A percentile compares a stretch with the other conserved stretches of the same genome.
phyloP scores from a whole-genome alignment of 2,888 invertebrate species.

The Cenopis cana region DNA sequence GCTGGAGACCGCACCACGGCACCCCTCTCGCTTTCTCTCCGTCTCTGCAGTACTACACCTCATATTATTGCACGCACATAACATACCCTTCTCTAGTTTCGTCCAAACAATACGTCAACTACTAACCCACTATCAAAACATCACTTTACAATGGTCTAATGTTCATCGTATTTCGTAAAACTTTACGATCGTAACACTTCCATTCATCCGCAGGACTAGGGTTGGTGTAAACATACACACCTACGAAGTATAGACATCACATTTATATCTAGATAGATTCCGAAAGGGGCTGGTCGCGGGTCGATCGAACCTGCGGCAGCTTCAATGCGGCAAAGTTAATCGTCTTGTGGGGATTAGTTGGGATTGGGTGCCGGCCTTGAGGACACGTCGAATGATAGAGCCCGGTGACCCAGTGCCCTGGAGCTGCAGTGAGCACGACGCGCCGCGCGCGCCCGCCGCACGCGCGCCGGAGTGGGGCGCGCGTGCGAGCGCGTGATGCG shows the following conservation, averaged over 20 bases:
- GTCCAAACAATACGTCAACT: slow-evolving; percentile 6
- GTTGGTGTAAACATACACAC: slow-evolving; percentile 24
- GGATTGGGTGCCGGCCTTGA: slow-evolving; percentile 42
- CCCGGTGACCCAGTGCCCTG: slow-evolving; percentile 54
- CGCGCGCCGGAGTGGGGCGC: slow-evolving; percentile 52
- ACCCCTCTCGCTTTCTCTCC: slow-evolving; percentile 56
- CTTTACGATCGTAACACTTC: slow-evolving; percentile 13
- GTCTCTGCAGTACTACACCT: slow-evolving; percentile 46
- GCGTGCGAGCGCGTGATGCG: slow-evolving; percentile 56
- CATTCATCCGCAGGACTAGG: slow-evolving; percentile 38
- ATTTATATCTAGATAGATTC: slow-evolving; percentile 56
- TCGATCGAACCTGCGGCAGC: slow-evolving; percentile 73
- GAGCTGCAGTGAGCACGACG: slow-evolving; percentile 51
- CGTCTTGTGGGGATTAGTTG: slow-evolving; percentile 55
- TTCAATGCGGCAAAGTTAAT: slow-evolving; percentile 76
- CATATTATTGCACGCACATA: slow-evolving; percentile 41
- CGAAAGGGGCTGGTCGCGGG: slow-evolving; percentile 65
- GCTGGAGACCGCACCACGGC: slow-evolving; percentile 67
- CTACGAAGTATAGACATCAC: slow-evolving; percentile 31
- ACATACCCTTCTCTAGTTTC: slow-evolving; percentile 6
- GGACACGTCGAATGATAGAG: slow-evolving; percentile 41
- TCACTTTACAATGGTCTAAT: slow-evolving; percentile 7
- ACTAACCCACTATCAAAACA: slow-evolving; percentile 8
- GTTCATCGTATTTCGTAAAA: slow-evolving; percentile 8
- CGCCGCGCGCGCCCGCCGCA: slow-evolving; percentile 46